Evolutionary conservation across 2,888 invertebrate genomes (phyloP), one percentile per base, ranked within the genome.

Genomic region (Proisotoma minuta): DNA sequence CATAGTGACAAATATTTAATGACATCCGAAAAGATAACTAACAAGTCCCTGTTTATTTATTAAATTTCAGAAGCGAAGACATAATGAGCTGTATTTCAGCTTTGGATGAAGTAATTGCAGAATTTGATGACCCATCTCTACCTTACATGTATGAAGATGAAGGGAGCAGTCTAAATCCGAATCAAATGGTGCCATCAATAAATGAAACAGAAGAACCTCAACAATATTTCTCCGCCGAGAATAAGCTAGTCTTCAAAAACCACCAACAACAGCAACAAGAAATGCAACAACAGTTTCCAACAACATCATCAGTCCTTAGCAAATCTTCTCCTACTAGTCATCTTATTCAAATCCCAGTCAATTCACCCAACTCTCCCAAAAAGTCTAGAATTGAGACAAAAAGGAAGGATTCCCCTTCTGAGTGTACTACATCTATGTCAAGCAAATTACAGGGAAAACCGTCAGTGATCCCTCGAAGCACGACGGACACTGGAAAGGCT

Each of bases 41-140:
- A n/a, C n/a, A n/a, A n/a, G n/a, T n/a, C n/a, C n/a, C n/a, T 12
- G 15, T 43, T 43, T 43, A 5, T 12, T 43, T 43, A 12, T 43
- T 5, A 5, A 5, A 12, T 43, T 68, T n/a, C 70, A 74, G 74
- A 67, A 68, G 69, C 60, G 74, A 74, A 56, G 74, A 74, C 57
- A 72, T 73, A 50, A 65, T 71, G 62, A 74, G 69, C 53, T 71
- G 72, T 47, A 71, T 74, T 49, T 70, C 71, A n/a, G 72, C 69
- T 8, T 59, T 74, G 68, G 74, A 74, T 59, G 72, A 73, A 62
- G 71, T 74, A 40, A 72, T 74, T 27, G 72, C 70, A 22, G 70
- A 73, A 60, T 74, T 73, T 62, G 72, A 74, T 60, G 74, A 74
- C 66, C 66, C 63, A 15, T 71, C 69, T 34, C 56, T 66, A 59